Conservation (phyloP, 2,797 vertebrate genomes). For the Anguilla anguilla region DNA sequence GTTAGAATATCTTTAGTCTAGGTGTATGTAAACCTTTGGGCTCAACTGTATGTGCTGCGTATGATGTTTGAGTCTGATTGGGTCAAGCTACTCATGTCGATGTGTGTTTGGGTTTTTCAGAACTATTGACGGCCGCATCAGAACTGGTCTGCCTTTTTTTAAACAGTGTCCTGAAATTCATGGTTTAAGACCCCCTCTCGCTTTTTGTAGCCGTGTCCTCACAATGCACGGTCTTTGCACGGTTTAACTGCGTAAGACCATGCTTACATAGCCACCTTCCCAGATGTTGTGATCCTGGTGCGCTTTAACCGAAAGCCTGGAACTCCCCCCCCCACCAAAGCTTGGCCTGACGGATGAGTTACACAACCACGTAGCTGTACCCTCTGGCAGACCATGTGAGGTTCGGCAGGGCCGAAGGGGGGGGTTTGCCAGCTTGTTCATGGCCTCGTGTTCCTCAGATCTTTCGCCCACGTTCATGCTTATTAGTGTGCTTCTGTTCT, state of each 20-base stretch:
- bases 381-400: neutral
- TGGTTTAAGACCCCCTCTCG: no score
- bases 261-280: no score
- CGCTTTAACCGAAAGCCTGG: neutral
- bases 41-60: neutral
- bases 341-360: neutral
- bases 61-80: neutral
- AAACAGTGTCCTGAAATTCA: no score
- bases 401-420: neutral
- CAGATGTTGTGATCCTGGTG: no score
- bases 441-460: neutral
- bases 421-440: neutral
- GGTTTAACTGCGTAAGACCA: no score
- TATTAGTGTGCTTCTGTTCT: neutral
- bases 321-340: neutral
- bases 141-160: neutral
- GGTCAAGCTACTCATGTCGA: neutral
- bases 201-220: neutral
- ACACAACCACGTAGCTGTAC: neutral
- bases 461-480: neutral
- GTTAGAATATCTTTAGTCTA: no score
- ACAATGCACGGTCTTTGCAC: neutral
- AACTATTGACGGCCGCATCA: neutral
- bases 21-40: no score
- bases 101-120: neutral